Percentiles rank a stretch among this genome's conserved stretches.
phyloP scores from a whole-genome alignment of 1,140 invertebrate species.

The Acromyrmex echinatior region DNA sequence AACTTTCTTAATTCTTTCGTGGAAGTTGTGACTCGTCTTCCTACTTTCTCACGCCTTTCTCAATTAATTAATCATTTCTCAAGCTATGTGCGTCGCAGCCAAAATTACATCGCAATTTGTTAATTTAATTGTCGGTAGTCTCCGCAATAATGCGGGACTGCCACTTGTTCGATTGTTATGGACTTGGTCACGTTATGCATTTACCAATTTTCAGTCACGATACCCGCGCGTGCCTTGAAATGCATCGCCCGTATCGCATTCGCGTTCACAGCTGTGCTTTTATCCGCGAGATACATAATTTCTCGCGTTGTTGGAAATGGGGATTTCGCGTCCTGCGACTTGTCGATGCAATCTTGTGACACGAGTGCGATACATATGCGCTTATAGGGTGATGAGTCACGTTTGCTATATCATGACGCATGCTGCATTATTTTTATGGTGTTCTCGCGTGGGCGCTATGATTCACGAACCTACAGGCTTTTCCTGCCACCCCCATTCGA shows the following conservation, averaged over 20 bases:
- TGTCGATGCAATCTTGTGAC: conserved; percentile 64
- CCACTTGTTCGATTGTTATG: too few relatives aligned
- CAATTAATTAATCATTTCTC: conserved; percentile 22
- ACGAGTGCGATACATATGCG: conserved; percentile 59
- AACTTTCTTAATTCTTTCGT: conserved; percentile 37
- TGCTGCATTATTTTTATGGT: conserved; percentile 78
- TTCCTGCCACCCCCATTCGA: conserved; percentile 54
- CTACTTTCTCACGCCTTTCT: conserved; percentile 29
- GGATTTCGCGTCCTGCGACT: conserved; percentile 38
- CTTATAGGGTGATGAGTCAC: conserved; percentile 70
- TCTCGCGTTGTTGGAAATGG: conserved; percentile 1
- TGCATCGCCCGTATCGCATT: neutral
- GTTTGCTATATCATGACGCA: conserved; percentile 72
- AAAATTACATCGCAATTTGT: conserved; percentile 14
- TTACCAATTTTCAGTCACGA: neutral
- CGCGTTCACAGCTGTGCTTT: neutral
- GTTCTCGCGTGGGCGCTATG: conserved; percentile 78
- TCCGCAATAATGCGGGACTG: neutral
- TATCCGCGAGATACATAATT: conserved; percentile 14
- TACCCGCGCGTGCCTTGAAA: neutral
- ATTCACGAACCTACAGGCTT: conserved; percentile 72
- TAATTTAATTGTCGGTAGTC: neutral
- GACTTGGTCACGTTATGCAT: neutral
- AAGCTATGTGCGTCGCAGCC: neutral
- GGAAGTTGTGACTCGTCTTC: conserved; percentile 21